Percentiles rank a stretch among this genome's conserved stretches.
Conservation (phyloP, 1,140 invertebrate genomes). For the Formica selysi region DNA sequence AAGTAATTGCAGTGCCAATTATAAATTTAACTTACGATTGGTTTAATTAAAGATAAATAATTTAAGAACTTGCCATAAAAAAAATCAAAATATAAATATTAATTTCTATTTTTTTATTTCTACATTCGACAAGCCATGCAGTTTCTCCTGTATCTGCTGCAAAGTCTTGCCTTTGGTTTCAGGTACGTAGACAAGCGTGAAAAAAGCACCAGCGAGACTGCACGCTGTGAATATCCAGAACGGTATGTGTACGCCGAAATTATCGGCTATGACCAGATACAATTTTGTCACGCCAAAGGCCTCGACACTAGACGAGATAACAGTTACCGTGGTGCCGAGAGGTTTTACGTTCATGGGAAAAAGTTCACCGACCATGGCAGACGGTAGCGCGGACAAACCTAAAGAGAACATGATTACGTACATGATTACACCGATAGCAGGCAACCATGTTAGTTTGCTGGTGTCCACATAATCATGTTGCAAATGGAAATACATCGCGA, state of each 20-base stretch:
- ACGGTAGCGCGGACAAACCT: conserved; percentile 89
- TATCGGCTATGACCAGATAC: conserved; percentile 88
- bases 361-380: conserved; percentile 91
- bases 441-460: conserved; percentile 86
- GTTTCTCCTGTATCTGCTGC: conserved; percentile 87
- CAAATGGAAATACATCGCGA: conserved; percentile 88
- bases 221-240: conserved; percentile 92
- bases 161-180: conserved; percentile 93
- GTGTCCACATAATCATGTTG: conserved; percentile 83
- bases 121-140: conserved; percentile 56
- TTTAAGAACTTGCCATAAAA: too few relatives aligned
- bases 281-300: conserved; percentile 89
- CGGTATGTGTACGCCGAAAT: conserved; percentile 88
- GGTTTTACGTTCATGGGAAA: conserved; percentile 90
- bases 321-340: conserved; percentile 89
- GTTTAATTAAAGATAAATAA: not conserved
- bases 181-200: conserved; percentile 89
- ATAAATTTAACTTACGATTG: too few relatives aligned
- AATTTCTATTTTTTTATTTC: not conserved
- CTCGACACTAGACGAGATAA: conserved; percentile 89
- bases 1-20: too few relatives aligned
- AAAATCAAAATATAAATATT: not conserved
- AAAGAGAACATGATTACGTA: conserved; percentile 90
- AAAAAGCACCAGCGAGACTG: conserved; percentile 88
- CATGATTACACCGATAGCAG: conserved; percentile 88